Percentiles rank a stretch among this genome's conserved stretches.
Conservation (phyloP, 2,113 vertebrate genomes). For the Motacilla tschutschensis region DNA sequence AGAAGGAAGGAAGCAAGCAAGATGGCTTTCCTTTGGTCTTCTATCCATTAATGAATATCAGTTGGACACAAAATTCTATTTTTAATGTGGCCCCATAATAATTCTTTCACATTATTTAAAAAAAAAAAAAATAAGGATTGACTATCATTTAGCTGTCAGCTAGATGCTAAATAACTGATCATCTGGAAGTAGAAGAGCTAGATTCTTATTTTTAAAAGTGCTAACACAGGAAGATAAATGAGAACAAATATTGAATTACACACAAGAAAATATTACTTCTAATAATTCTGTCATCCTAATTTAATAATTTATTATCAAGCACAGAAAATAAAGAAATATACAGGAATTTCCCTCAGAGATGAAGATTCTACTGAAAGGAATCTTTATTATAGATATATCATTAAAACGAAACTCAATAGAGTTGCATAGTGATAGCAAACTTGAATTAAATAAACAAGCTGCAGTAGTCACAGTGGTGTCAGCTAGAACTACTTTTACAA, state of each 20-base stretch:
- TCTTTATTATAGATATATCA: not conserved
- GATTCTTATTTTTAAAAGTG: not conserved
- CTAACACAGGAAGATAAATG: not conserved
- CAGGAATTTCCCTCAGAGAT: not conserved
- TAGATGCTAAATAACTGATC: not conserved
- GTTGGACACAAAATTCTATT: not conserved
- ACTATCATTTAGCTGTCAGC: not conserved
- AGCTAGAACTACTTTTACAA: not conserved
- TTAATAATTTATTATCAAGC: not conserved
- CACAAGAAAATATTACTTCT: not conserved
- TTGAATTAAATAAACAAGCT: not conserved
- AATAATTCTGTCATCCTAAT: not conserved
- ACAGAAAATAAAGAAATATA: not conserved
- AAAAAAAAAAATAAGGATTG: not conserved
- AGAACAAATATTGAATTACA: not conserved
- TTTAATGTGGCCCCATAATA: not conserved
- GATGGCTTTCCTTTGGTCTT: not conserved
- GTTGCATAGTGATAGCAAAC: not conserved
- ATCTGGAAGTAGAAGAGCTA: not conserved
- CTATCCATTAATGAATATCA: not conserved
- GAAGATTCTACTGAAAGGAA: not conserved
- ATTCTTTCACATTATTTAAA: not conserved
- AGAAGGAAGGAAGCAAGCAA: not conserved
- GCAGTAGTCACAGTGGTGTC: not conserved
- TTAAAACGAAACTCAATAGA: not conserved